Evolutionary conservation across 2,797 vertebrate genomes (phyloP).

Genomic region (Anniella stebbinsi): DNA sequence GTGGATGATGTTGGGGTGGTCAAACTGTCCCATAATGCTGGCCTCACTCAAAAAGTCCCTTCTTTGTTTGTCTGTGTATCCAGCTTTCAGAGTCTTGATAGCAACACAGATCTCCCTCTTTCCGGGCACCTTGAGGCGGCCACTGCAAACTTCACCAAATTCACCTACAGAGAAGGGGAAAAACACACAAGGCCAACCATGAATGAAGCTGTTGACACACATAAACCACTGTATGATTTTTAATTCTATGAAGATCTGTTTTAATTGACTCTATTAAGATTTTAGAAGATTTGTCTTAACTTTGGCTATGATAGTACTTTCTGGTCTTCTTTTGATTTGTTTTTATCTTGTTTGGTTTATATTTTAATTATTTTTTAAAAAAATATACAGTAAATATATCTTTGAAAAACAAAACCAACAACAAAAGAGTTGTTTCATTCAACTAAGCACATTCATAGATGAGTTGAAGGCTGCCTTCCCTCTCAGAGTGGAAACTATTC

Average conservation of each 20-base stretch:
- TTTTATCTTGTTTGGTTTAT: neutral
- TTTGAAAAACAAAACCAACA: neutral
- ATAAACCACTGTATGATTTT: slow-evolving; percentile 2
- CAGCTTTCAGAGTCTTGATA: slow-evolving; percentile 97
- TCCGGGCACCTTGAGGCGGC: slow-evolving; percentile 94
- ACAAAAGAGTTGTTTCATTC: neutral
- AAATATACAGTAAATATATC: neutral
- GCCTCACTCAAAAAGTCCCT: slow-evolving; percentile 97
- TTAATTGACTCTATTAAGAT: neutral
- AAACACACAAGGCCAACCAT: slow-evolving; percentile 19
- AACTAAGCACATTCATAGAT: neutral
- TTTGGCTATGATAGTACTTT: neutral
- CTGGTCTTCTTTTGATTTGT: neutral
- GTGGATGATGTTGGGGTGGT: slow-evolving; percentile 98
- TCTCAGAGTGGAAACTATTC: neutral
- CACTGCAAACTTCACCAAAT: slow-evolving; percentile 97
- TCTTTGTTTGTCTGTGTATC: slow-evolving; percentile 96
- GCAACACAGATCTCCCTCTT: slow-evolving; percentile 98
- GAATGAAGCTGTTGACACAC: neutral
- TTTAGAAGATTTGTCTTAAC: neutral
- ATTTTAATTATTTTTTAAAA: neutral
- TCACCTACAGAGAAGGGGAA: slow-evolving; percentile 83
- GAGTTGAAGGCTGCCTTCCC: neutral
- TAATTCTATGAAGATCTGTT: neutral
- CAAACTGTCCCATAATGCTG: slow-evolving; percentile 99